These are phyloP conservation scores for Drosophila navojoa DNA, from an alignment of 1,140 invertebrate species.

Conservation along the genomic window DNA sequence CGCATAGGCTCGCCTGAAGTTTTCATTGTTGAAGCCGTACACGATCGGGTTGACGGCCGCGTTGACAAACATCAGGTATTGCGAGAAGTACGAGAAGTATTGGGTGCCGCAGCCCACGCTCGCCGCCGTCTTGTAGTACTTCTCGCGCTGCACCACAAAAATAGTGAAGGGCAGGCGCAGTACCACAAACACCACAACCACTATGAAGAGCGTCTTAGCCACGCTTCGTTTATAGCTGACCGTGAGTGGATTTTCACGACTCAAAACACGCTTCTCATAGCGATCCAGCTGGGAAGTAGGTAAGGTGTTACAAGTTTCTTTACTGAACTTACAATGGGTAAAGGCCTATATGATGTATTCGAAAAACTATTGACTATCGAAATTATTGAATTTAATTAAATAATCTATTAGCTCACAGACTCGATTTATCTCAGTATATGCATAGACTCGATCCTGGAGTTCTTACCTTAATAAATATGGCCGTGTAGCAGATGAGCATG, in stretches of 20 bases:
- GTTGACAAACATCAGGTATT: slow-evolving; percentile 88
- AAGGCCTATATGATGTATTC: no score
- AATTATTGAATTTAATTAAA: no score
- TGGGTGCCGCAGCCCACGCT: slow-evolving; percentile 85
- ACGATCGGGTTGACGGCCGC: slow-evolving; percentile 90
- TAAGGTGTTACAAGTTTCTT: neutral
- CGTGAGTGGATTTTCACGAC: slow-evolving; percentile 85
- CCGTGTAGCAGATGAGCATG: slow-evolving; percentile 88
- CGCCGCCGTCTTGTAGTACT: slow-evolving; percentile 76
- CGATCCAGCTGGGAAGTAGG: slow-evolving; percentile 83
- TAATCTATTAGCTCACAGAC: no score
- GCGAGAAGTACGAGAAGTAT: slow-evolving; percentile 87
- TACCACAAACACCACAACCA: slow-evolving; percentile 87
- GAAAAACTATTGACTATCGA: no score
- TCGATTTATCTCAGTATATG: no score
- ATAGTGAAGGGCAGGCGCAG: slow-evolving; percentile 89
- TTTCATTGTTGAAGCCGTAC: slow-evolving; percentile 89
- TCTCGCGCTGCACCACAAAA: slow-evolving; percentile 86
- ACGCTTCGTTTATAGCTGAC: slow-evolving; percentile 88
- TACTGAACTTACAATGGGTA: no score
- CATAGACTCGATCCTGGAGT: no score
- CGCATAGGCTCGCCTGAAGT: slow-evolving; percentile 86
- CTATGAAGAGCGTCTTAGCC: slow-evolving; percentile 88
- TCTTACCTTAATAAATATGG: slow-evolving; percentile 87
- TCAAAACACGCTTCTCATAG: slow-evolving; percentile 86